Conservation (phyloP, 2,888 invertebrate species). For the Polydesmus complanatus region DNA sequence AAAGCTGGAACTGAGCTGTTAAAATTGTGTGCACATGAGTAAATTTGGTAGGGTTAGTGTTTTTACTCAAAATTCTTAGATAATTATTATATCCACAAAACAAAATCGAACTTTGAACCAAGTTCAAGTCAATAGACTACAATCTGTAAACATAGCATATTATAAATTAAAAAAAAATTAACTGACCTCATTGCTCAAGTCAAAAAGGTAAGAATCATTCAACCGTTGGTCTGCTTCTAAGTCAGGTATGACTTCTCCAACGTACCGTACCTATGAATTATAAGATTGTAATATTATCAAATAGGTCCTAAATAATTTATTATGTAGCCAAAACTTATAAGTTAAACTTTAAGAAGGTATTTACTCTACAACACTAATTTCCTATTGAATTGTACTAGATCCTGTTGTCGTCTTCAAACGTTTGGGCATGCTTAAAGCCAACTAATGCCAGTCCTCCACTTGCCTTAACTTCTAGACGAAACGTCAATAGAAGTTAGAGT, state of each 20-base stretch:
- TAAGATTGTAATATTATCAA: constrained; percentile 8
- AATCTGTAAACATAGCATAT: not conserved
- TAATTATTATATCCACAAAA: too few species aligned
- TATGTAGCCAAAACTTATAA: too few species aligned
- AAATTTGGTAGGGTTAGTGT: too few species aligned
- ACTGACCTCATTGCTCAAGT: constrained; percentile 57
- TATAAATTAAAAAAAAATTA: not conserved
- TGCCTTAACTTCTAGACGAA: too few species aligned
- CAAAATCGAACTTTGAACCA: too few species aligned
- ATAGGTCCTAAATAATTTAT: not conserved
- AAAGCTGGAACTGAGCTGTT: too few species aligned
- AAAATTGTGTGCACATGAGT: too few species aligned
- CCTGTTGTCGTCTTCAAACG: constrained; percentile 42
- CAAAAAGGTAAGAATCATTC: constrained; percentile 81
- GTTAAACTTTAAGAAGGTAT: not conserved
- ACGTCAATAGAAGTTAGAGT: too few species aligned
- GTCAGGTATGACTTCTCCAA: constrained; percentile 76
- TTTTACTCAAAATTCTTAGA: too few species aligned
- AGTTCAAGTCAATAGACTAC: not conserved
- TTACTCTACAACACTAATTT: constrained; percentile 30
- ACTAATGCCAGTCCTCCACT: too few species aligned
- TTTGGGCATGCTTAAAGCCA: constrained; percentile 56
- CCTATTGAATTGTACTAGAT: constrained; percentile 26
- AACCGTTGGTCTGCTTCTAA: constrained; percentile 66
- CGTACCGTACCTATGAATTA: constrained; percentile 51